Evolutionary conservation across 2,888 invertebrate genomes (phyloP), one percentile per base, ranked within the genome.

Genomic region (Steinernema hermaphroditum): DNA sequence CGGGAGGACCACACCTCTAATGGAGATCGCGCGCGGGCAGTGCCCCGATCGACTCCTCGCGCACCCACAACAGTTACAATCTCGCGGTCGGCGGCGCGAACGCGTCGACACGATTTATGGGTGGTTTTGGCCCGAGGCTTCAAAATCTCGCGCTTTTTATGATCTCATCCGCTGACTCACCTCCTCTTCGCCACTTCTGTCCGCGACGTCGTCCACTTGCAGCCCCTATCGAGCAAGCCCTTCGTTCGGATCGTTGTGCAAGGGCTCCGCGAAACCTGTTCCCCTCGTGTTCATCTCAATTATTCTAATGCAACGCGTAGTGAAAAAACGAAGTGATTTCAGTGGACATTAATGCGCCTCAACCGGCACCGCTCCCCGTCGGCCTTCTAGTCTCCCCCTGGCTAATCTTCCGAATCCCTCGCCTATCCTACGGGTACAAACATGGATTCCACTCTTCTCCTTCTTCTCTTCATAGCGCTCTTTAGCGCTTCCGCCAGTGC

Each of bases 41-140:
- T 54, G 54, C 54, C 54, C 54, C 19, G 54, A 27, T 54, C 54
- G 54, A 54, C 62, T 12, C 12, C 37, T 62, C 62, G 62, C 62
- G 62, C 62, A 62, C 62, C 62, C 62, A 62, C 46, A 62, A 62
- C 62, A 62, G 62, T 62, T 62, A 62, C 62, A 62, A 62, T 62
- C 62, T 62, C 32, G 9, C 9, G 16, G 46, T 46, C 62, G 62
- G 32, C 6, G 62, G 27, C 62, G 62, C 32, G 16, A 29, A 32
- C 62, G 62, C 34, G 62, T 37, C 6, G 37, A 4, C 32, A n/a
- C 62, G 62, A 62, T 62, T 62, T 62, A 62, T 29, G 62, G 37
- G 29, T 27, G 32, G 34, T 14, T 62, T 16, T 29, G 62, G 62
- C 62, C 62, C 62, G 32, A 62, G 62, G 62, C 62, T 29, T n/a